phyloP scores from a whole-genome alignment of 1,140 invertebrate genomes.

The Lethrus apterus region DNA sequence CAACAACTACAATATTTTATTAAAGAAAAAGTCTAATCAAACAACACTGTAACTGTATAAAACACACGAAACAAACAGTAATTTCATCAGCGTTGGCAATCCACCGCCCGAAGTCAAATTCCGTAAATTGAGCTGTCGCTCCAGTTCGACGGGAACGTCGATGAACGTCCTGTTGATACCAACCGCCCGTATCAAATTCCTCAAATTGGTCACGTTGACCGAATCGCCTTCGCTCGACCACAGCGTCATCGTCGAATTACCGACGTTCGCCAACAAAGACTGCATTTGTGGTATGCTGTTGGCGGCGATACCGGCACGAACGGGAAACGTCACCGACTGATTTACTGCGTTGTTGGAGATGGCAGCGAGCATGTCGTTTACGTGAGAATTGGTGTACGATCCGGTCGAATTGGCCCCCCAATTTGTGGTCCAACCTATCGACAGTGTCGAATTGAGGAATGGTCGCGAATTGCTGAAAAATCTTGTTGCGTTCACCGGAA shows the following conservation, averaged over 20 bases:
- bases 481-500: slow-evolving; percentile 56
- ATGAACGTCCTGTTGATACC: slow-evolving; percentile 59
- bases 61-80: too few relatives aligned
- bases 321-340: slow-evolving; percentile 72
- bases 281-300: slow-evolving; percentile 52
- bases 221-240: slow-evolving; percentile 59
- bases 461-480: slow-evolving; percentile 53
- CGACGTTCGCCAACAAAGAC: slow-evolving; percentile 44
- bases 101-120: too few relatives aligned
- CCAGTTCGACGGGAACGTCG: slow-evolving; percentile 57
- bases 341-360: slow-evolving; percentile 46
- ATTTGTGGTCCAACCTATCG: slow-evolving; percentile 81
- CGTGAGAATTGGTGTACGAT: slow-evolving; percentile 59
- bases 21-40: too few relatives aligned
- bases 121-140: slow-evolving; percentile 44
- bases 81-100: background rate
- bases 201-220: slow-evolving; percentile 53
- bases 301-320: slow-evolving; percentile 65
- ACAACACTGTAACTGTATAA: too few relatives aligned
- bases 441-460: slow-evolving; percentile 63
- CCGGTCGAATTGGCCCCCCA: slow-evolving; percentile 48
- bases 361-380: slow-evolving; percentile 63
- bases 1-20: too few relatives aligned
- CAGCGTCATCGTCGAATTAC: slow-evolving; percentile 58
- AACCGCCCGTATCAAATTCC: slow-evolving; percentile 51